phyloP scores from a whole-genome alignment of 2,888 invertebrate species.

The Colostygia pectinataria region DNA sequence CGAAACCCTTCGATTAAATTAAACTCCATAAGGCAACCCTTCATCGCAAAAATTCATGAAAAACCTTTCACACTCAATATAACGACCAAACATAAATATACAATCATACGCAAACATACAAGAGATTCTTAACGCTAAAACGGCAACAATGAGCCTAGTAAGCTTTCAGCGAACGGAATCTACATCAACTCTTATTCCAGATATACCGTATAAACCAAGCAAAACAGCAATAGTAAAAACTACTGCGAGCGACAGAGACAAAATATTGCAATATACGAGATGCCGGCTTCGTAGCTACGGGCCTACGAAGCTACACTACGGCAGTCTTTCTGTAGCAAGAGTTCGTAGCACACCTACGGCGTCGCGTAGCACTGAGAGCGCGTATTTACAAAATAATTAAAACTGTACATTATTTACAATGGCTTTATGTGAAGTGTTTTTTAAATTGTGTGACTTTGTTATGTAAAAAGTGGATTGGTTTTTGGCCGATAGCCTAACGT shows the following conservation, averaged over 20 bases:
- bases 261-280: constrained; percentile 32
- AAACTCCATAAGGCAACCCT: background rate
- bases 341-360: constrained; percentile 67
- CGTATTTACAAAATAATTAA: constrained; percentile 24
- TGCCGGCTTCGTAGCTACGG: constrained; percentile 47
- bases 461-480: constrained; percentile 81
- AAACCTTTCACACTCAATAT: background rate
- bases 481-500: constrained; percentile 70
- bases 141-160: constrained; percentile 67
- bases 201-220: constrained; percentile 54
- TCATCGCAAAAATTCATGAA: background rate
- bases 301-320: constrained; percentile 48
- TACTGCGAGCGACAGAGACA: constrained; percentile 28
- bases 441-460: constrained; percentile 55
- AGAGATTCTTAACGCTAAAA: constrained; percentile 47
- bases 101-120: constrained; percentile 20
- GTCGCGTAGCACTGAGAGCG: constrained; percentile 30
- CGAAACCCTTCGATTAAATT: background rate
- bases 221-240: constrained; percentile 43
- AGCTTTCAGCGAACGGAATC: constrained; percentile 66
- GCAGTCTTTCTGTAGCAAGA: constrained; percentile 63
- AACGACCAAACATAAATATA: constrained; percentile 1
- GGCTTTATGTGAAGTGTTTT: constrained; percentile 38
- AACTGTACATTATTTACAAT: constrained; percentile 21
- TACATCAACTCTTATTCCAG: constrained; percentile 56